phyloP scores from a whole-genome alignment of 2,113 vertebrate genomes.

The Xiphophorus couchianus region DNA sequence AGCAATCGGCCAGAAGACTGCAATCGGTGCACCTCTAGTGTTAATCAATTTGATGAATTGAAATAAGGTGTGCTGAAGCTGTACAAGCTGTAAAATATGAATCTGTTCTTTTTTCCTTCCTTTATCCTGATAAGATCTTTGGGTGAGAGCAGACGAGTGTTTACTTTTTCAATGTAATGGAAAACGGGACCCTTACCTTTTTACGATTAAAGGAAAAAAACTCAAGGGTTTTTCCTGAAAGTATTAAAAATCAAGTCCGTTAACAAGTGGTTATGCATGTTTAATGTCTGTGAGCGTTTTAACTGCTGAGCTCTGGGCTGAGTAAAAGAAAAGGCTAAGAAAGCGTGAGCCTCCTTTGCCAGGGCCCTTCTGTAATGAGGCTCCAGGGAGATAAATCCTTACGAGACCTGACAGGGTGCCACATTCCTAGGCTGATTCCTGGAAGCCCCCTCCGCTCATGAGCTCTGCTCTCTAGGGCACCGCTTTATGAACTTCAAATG shows the following conservation, averaged over 20 bases:
- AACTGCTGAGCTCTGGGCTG: conserved; percentile 10
- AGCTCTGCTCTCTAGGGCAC: conserved; percentile 37
- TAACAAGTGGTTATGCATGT: not conserved
- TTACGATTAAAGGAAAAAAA: not conserved
- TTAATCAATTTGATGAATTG: too few species aligned
- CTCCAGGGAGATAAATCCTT: conserved; percentile 72
- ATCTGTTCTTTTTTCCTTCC: too few species aligned
- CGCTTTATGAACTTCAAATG: conserved; percentile 60
- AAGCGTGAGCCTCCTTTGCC: conserved; percentile 48
- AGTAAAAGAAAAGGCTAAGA: conserved; percentile 32
- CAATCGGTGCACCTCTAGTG: too few species aligned
- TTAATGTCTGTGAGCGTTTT: conserved; percentile 2
- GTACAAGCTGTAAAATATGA: too few species aligned
- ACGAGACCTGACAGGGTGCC: conserved; percentile 76
- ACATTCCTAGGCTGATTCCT: conserved; percentile 70
- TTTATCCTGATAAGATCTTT: not conserved
- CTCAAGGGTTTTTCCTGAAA: not conserved
- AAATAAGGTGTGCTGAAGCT: too few species aligned
- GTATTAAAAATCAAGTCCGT: conserved; percentile 1
- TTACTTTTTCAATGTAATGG: not conserved
- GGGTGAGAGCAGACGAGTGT: too few species aligned
- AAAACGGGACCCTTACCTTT: not conserved
- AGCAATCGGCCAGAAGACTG: too few species aligned
- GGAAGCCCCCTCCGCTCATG: conserved; percentile 51
- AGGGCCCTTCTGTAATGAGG: conserved; percentile 64